Evolutionary conservation across 2,888 invertebrate species (phyloP), one percentile per base, ranked within the genome.

Genomic region (Galerucella nymphaeae): DNA sequence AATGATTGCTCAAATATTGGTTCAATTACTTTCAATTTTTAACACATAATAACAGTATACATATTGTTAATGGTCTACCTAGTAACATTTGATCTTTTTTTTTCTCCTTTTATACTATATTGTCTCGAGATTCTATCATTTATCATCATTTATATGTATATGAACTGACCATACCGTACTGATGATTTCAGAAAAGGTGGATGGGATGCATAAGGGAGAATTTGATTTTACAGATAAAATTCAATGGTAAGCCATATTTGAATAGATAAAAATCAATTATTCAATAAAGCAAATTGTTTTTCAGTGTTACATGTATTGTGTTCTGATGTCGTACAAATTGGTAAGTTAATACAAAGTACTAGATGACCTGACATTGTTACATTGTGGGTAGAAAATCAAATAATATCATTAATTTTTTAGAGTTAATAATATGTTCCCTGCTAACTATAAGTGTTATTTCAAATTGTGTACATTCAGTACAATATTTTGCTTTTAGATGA

Each of bases 291-390:
- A 38, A 20, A 59, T 71, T 62, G 65, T 68, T 70, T 80, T 81
- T 73, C 48, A 89, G 83, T 90, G 90, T 76, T 90, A 90, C 75
- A 82, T 88, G 45, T 86, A 87, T 73, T 90, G 90, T 75, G 76
- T 89, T n/a, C 65, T 90, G 76, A 86, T 85, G 74, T 87, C 88
- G 84, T 88, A 89, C 84, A 89, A 90, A 84, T 79, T 88, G 79
- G 90, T 90, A 83, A 76, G 75, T 58, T 16, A n/a, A 48, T 48
- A 13, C 2, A n/a, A n/a, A 6, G n/a, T 48, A 6, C 11, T 23
- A 23, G 23, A 23, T 2, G 23, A 23, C 23, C 2, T 2, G 23
- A 23, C 13, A 45, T 45, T 14, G 14, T 13, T 45, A 45, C 13
- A 45, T 45, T 45, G 4, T 45, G 4, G 23, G 2, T 23, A 23